Evolutionary conservation across 1,140 invertebrate genomes (phyloP), one percentile per base, ranked within the genome.

Genomic region (Hormaphis cornu): DNA sequence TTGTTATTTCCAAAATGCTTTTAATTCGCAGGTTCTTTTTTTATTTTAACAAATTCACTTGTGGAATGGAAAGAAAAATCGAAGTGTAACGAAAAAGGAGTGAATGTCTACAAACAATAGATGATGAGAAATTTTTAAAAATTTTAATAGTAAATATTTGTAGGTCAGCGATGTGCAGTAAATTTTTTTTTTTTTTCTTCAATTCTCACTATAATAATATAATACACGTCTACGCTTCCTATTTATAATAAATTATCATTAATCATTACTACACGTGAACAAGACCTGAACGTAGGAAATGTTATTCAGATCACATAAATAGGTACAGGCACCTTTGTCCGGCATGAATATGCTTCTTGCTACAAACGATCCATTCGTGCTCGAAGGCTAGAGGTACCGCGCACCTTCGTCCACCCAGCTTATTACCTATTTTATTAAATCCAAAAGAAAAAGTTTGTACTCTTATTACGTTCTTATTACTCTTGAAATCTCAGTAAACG

Each of bases 311-410:
- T 58, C 20, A 4, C 40, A 58, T 58, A 58, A 58, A 40, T 58
- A 54, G 18, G 20, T 58, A n/a, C 2, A 53, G 1, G 26, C 37
- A 14, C 53, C 12, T 56, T 56, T 56, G 53, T 56, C 30, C 18
- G 20, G 5, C 28, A 56, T 22, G 54, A 58, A 58, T 58, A 35
- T 26, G 14, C 9, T 52, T 37, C 33, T 58, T 40, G 40, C 33
- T 58, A 58, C 54, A 40, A 58, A n/a, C n/a, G n/a, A 40, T 58
- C 54, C 14, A 58, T 40, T 58, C 54, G 54, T 58, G 54, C 54
- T 58, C 22, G 35, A 58, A 58, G 54, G 35, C 33, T 58, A 53
- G n/a, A n/a, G n/a, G n/a, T 56, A 37, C 53, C 12, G 16, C 4
- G 2, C n/a, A n/a, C n/a, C n/a, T n/a, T n/a, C n/a, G n/a, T n/a